A percentile compares a stretch with the other conserved stretches of the same genome.
Evolutionary conservation across 64 coral and sea anemone species (phyloP).

Genomic region (Montipora cactus): DNA sequence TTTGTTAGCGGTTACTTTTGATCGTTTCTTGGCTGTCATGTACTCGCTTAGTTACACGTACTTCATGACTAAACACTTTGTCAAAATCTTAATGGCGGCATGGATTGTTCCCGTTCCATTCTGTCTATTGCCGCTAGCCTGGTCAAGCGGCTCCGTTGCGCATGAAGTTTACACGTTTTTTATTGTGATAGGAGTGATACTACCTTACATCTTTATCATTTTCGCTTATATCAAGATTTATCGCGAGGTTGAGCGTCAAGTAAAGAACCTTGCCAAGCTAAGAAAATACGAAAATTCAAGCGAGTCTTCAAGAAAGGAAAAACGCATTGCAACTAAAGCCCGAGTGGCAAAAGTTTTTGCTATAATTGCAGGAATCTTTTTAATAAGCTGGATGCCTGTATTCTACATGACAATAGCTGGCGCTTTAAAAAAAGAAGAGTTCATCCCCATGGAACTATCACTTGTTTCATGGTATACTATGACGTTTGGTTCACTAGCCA

Average conservation of each 20-base stretch:
- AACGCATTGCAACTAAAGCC: conserved; percentile 58
- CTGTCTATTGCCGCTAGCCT: conserved; percentile 62
- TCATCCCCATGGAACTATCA: conserved; percentile 19
- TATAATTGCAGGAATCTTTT: conserved; percentile 69
- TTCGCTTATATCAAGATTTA: conserved; percentile 87
- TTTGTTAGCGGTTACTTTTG: conserved; percentile 86
- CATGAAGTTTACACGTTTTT: conserved; percentile 61
- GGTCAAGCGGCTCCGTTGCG: neutral
- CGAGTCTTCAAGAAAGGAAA: conserved; percentile 53
- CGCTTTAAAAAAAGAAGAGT: conserved; percentile 5
- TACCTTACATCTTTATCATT: conserved; percentile 87
- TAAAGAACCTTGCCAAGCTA: conserved; percentile 60
- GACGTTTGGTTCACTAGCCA: conserved; percentile 44
- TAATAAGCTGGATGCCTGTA: conserved; percentile 71
- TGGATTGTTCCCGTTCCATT: conserved; percentile 74
- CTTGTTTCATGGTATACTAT: conserved; percentile 69
- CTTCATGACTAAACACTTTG: conserved; percentile 81
- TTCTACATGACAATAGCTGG: conserved; percentile 67
- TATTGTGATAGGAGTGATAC: conserved; percentile 72
- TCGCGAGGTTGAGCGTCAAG: conserved; percentile 79
- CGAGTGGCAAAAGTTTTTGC: conserved; percentile 63
- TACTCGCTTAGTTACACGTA: conserved; percentile 76
- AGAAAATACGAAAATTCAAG: conserved; percentile 25
- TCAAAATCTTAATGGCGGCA: conserved; percentile 64
- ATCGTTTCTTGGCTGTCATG: conserved; percentile 81